Percentiles rank a stretch among this genome's conserved stretches.
Evolutionary conservation across 2,888 invertebrate genomes (phyloP).

Genomic region (Heliconius charithonia): DNA sequence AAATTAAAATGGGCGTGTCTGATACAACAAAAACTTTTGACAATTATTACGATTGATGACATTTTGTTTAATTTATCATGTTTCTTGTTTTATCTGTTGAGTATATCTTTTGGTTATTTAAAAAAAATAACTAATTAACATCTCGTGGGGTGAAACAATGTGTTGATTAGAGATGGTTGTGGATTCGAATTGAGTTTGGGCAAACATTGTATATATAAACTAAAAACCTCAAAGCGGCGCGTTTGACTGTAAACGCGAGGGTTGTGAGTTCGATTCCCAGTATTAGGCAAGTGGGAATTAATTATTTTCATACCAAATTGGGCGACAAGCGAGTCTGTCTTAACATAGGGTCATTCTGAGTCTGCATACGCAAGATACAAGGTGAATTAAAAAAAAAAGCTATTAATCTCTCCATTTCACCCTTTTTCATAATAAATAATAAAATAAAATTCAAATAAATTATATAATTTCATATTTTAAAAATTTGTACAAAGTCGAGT

Average conservation of each 20-base stretch:
- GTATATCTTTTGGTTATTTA: conserved; percentile 8
- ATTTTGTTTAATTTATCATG: conserved; percentile 4
- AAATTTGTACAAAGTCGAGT: neutral
- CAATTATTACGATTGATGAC: conserved; percentile 32
- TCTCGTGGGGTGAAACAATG: neutral
- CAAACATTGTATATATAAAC: neutral
- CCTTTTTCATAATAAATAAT: neutral
- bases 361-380: too few relatives aligned
- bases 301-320: too few relatives aligned
- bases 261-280: too few relatives aligned
- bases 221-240: neutral
- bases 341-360: too few relatives aligned
- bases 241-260: too few relatives aligned
- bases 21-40: conserved; percentile 22
- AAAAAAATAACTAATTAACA: neutral
- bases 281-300: too few relatives aligned
- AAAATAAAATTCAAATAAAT: neutral
- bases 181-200: neutral
- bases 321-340: too few relatives aligned
- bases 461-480: neutral
- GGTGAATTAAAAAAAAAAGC: too few relatives aligned
- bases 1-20: conserved; percentile 18
- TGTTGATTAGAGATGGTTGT: neutral
- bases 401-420: too few relatives aligned
- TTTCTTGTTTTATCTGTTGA: conserved; percentile 18